These are phyloP conservation scores for Ceratothoa steindachneri DNA, from an alignment of 2,888 invertebrate species.

Conservation along the genomic window DNA sequence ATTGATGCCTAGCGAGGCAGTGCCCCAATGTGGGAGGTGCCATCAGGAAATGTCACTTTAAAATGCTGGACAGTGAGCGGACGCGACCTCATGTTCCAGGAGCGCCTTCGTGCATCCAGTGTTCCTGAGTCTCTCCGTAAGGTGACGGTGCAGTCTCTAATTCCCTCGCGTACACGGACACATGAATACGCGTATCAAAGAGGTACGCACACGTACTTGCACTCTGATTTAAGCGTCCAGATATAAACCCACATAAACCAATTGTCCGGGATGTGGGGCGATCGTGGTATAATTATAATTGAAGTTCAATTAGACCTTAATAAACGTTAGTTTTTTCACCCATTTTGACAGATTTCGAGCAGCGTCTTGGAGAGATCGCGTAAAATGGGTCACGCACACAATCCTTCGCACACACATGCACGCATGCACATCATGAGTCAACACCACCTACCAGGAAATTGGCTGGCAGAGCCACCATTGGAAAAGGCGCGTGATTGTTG, in stretches of 20 bases:
- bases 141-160: too few relatives aligned
- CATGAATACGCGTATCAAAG: neutral
- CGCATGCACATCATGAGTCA: neutral
- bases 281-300: too few relatives aligned
- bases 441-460: neutral
- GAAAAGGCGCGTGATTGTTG: neutral
- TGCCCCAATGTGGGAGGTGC: too few relatives aligned
- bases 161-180: neutral
- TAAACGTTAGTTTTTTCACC: too few relatives aligned
- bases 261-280: too few relatives aligned
- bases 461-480: neutral
- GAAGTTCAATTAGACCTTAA: too few relatives aligned
- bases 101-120: neutral
- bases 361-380: too few relatives aligned
- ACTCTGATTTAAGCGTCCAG: too few relatives aligned
- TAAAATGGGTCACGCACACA: neutral
- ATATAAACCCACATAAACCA: too few relatives aligned
- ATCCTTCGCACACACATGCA: neutral
- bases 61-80: neutral
- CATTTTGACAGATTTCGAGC: too few relatives aligned
- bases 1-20: too few relatives aligned
- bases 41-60: neutral
- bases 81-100: neutral
- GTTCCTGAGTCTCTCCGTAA: too few relatives aligned
- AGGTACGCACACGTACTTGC: neutral